Percentiles rank a stretch among this genome's conserved stretches.
These are phyloP conservation scores for Bombycilla garrulus DNA, from an alignment of 2,113 vertebrate species.

Conservation along the genomic window DNA sequence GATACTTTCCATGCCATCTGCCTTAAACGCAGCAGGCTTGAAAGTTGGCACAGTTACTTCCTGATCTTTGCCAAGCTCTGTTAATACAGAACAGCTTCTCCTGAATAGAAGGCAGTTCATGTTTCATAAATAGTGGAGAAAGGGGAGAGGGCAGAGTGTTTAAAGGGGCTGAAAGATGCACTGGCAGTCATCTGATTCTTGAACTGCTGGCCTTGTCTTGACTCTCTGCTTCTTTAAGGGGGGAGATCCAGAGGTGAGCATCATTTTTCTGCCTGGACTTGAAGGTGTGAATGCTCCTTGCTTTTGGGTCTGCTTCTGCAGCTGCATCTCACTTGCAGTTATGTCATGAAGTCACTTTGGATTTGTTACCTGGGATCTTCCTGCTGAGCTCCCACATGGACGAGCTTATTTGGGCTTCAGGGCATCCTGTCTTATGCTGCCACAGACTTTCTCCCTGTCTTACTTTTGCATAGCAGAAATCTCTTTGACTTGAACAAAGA, in stretches of 20 bases:
- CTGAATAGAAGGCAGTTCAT: background rate
- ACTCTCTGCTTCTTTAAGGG: background rate
- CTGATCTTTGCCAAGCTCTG: constrained; percentile 52
- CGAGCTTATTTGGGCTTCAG: background rate
- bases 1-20: constrained; percentile 51
- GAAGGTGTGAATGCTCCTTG: background rate
- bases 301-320: background rate
- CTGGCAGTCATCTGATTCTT: background rate
- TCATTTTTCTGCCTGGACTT: background rate
- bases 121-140: background rate
- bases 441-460: background rate
- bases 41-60: background rate
- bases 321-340: background rate
- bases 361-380: background rate
- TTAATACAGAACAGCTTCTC: background rate
- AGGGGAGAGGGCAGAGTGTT: background rate
- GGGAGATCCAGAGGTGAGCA: background rate
- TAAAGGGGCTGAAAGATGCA: background rate
- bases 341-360: background rate
- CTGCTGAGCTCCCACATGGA: background rate
- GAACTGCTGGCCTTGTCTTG: background rate
- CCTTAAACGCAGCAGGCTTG: constrained; percentile 8
- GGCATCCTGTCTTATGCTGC: background rate
- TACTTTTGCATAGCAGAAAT: background rate
- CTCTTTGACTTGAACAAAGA: background rate